A percentile compares a stretch with the other conserved stretches of the same genome.
phyloP scores from a whole-genome alignment of 2,888 invertebrate species.

The Chymomyza procnemis region DNA sequence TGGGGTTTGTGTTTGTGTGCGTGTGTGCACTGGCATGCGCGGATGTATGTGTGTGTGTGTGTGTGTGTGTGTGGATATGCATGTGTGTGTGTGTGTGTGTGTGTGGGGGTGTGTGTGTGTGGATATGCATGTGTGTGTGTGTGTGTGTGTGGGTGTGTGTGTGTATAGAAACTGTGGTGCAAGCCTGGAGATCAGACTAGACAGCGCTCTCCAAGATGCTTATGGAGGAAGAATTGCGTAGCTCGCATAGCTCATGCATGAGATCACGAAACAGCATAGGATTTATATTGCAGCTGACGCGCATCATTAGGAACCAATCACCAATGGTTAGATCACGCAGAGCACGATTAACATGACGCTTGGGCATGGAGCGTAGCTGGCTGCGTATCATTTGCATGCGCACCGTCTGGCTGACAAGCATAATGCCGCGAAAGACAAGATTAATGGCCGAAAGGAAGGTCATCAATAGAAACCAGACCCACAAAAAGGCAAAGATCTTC shows the following conservation, averaged over 20 bases:
- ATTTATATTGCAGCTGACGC: slow-evolving; percentile 88
- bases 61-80: too few species aligned
- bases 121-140: neutral
- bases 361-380: slow-evolving; percentile 66
- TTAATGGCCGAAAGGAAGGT: slow-evolving; percentile 82
- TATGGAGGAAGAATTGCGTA: slow-evolving; percentile 47
- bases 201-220: slow-evolving; percentile 52
- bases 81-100: too few species aligned
- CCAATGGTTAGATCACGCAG: slow-evolving; percentile 80
- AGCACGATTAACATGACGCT: slow-evolving; percentile 60
- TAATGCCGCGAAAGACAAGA: slow-evolving; percentile 83
- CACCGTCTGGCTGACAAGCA: slow-evolving; percentile 79
- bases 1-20: too few species aligned
- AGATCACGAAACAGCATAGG: slow-evolving; percentile 84
- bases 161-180: neutral
- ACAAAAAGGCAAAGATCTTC: slow-evolving; percentile 86
- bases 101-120: too few species aligned
- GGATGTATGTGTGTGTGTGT: too few species aligned
- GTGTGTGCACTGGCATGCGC: too few species aligned
- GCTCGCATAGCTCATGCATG: slow-evolving; percentile 80
- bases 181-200: slow-evolving; percentile 10
- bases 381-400: slow-evolving; percentile 70
- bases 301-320: slow-evolving; percentile 89
- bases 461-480: slow-evolving; percentile 87
- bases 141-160: neutral